These are phyloP conservation scores for Lophura swinhoii DNA, from an alignment of 2,797 vertebrate species.

Conservation along the genomic window DNA sequence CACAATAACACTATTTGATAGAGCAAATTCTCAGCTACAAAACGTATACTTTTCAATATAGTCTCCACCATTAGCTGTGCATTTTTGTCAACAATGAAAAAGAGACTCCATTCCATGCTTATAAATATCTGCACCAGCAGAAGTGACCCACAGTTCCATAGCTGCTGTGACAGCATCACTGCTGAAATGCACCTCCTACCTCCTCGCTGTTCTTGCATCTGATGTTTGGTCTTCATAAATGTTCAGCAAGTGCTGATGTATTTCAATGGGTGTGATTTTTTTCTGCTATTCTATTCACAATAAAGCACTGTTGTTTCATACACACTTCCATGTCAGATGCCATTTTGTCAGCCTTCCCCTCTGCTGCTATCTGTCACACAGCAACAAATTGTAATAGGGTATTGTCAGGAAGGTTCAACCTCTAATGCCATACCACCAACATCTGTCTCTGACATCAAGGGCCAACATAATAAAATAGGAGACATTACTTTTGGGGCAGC, in stretches of 20 bases:
- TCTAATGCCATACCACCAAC: background rate
- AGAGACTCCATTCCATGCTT: background rate
- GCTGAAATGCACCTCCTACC: background rate
- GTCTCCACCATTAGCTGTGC: background rate
- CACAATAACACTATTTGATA: background rate
- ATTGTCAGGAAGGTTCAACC: background rate
- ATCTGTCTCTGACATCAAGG: background rate
- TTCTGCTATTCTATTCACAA: background rate
- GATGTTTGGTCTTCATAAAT: background rate
- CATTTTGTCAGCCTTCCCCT: background rate
- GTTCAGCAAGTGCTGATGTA: background rate
- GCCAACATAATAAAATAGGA: background rate
- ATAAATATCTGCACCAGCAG: background rate
- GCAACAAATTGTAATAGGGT: background rate
- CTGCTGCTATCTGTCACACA: background rate
- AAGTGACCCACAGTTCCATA: background rate
- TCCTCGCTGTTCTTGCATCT: background rate
- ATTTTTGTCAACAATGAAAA: background rate
- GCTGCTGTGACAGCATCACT: background rate
- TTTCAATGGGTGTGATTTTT: background rate
- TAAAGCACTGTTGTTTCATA: background rate
- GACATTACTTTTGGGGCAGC: background rate
- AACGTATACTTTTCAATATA: background rate
- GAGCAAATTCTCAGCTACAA: background rate
- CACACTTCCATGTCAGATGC: background rate